Percentiles rank a stretch among this genome's conserved stretches.
Conservation (phyloP, 2,113 vertebrate species). For the Vulpes vulpes region DNA sequence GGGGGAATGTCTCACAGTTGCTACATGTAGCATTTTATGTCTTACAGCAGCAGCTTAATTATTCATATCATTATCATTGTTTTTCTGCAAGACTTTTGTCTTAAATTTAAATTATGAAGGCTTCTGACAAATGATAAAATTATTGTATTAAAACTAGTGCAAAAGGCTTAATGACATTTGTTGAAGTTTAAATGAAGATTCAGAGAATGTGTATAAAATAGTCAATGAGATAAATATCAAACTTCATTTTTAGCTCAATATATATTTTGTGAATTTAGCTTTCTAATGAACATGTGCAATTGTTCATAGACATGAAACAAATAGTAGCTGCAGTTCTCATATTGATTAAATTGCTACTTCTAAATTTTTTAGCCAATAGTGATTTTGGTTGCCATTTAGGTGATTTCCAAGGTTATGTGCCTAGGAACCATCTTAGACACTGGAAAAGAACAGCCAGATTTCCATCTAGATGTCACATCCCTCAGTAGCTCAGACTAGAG, state of each 20-base stretch:
- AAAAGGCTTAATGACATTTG: conserved; percentile 33
- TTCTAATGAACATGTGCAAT: conserved; percentile 38
- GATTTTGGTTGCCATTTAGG: background rate
- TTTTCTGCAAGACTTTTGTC: conserved; percentile 56
- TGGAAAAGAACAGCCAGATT: conserved; percentile 17
- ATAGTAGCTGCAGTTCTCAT: background rate
- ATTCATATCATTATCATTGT: conserved; percentile 55
- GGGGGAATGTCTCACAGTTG: background rate
- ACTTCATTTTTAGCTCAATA: background rate
- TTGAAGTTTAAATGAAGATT: conserved; percentile 54
- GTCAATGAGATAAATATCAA: background rate
- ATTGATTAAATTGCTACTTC: conserved; percentile 15
- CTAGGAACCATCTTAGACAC: conserved; percentile 52
- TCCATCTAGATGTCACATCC: conserved; percentile 39
- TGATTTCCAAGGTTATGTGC: background rate
- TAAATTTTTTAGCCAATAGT: conserved; percentile 16
- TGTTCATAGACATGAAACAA: conserved; percentile 45
- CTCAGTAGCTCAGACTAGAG: background rate
- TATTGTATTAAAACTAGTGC: conserved; percentile 52
- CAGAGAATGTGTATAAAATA: background rate
- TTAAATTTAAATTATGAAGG: conserved; percentile 54
- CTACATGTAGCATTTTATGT: background rate
- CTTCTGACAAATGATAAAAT: conserved; percentile 54
- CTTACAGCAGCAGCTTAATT: conserved; percentile 71
- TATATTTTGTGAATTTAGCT: conserved; percentile 13